Evolutionary conservation across 2,888 invertebrate genomes (phyloP).

Genomic region (Allophyes oxyacanthae): DNA sequence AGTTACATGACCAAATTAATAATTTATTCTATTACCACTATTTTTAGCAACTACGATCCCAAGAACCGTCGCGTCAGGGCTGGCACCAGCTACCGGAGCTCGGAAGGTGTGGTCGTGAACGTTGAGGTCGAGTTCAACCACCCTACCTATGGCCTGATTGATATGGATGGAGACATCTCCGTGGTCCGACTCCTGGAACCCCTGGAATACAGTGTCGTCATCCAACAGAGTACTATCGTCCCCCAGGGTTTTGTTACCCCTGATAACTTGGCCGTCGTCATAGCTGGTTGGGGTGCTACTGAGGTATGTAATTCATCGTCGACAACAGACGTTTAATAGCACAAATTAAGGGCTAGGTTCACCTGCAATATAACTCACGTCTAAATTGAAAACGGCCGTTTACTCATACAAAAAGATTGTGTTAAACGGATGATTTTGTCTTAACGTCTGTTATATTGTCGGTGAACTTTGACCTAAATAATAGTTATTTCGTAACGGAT

Average conservation of each 20-base stretch:
- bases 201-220: slow-evolving; percentile 48
- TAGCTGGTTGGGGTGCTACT: slow-evolving; percentile 71
- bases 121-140: slow-evolving; percentile 63
- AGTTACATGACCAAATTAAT: not conserved
- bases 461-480: no score
- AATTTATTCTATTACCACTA: not conserved
- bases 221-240: slow-evolving; percentile 62
- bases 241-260: slow-evolving; percentile 53
- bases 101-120: slow-evolving; percentile 64
- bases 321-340: no score
- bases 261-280: slow-evolving; percentile 57
- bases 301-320: slow-evolving; percentile 53
- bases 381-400: no score
- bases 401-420: no score
- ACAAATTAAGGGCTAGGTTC: no score
- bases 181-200: slow-evolving; percentile 58
- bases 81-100: slow-evolving; percentile 65
- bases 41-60: slow-evolving; percentile 57
- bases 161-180: slow-evolving; percentile 67
- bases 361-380: no score
- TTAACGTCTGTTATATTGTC: no score
- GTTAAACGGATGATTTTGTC: no score
- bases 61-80: slow-evolving; percentile 68
- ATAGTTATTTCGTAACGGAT: no score
- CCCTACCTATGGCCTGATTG: slow-evolving; percentile 57